Base-by-base conservation (phyloP, 2,888 invertebrate genomes). In the Aproaerema taeniolella region DNA sequence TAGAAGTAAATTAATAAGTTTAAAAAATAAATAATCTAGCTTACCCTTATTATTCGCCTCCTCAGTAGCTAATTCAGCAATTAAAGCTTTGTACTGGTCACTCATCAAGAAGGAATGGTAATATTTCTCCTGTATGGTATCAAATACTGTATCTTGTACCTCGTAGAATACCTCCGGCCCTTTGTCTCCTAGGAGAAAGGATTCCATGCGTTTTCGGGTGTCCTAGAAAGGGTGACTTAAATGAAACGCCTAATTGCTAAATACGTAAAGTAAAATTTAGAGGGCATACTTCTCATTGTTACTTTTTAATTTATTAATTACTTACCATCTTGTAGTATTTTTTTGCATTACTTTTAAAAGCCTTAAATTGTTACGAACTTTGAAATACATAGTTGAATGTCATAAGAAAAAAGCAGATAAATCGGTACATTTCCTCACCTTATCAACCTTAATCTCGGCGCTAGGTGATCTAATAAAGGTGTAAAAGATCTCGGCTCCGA, bases 401-500 rank as follows among this genome's bases (percentile, higher is more conserved):
- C n/a, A n/a, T n/a, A n/a, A n/a, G n/a, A n/a, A n/a, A n/a, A n/a
- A n/a, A n/a, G n/a, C n/a, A n/a, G n/a, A n/a, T n/a, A 20, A 20
- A 20, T 8, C 8, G 20, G 8, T 6, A 20, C 20, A 8, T 6
- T 20, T 20, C 20, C 8, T 37, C 57, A 89, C 89, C 81, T 92
- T 95, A 62, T 95, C 94, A 30, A 95, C 92, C 82, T 93, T 93
- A 44, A 95, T 92, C 65, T 93, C 93, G 0, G 93, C 93, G 44
- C 92, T 92, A 1, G 93, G 92, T 35, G 93, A 93, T 49, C 93
- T 88, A 45, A 97, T 93, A 58, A 94, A 96, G 2, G 94, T 95
- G 65, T 96, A 95, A 78, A 95, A 96, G 59, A 96, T 94, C 74
- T 96, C 96, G n/a, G 95, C 94, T 7, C 94, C 97, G 16, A 95